phyloP scores from a whole-genome alignment of 2,113 vertebrate genomes.

The Silurus glanis region DNA sequence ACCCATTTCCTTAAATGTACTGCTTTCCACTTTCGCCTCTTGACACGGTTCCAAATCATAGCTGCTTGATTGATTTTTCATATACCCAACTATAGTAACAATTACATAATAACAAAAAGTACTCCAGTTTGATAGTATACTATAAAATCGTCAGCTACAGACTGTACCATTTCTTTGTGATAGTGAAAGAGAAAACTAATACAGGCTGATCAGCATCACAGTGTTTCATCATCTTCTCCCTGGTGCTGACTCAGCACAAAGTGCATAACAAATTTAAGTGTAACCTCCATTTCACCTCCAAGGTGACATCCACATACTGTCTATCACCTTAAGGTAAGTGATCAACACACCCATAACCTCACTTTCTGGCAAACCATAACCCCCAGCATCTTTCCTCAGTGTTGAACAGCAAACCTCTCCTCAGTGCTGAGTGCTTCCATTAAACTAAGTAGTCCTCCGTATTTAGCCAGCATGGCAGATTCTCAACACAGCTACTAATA shows the following conservation, averaged over 20 bases:
- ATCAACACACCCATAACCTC: conserved; percentile 20
- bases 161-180: conserved; percentile 9
- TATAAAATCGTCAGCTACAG: conserved; percentile 22
- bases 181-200: neutral
- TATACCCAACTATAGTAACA: neutral
- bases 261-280: neutral
- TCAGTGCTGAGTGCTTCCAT: conserved; percentile 22
- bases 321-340: conserved; percentile 31
- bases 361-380: conserved; percentile 1
- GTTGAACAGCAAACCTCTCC: conserved; percentile 14
- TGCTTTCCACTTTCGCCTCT: neutral
- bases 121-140: conserved; percentile 33
- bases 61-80: neutral
- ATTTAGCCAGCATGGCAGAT: conserved; percentile 15
- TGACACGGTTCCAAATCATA: neutral
- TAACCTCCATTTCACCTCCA: neutral
- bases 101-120: conserved; percentile 43
- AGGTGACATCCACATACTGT: conserved; percentile 17
- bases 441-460: conserved; percentile 37
- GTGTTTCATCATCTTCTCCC: conserved; percentile 54
- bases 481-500: conserved; percentile 17
- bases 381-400: neutral
- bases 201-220: conserved; percentile 55
- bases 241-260: conserved; percentile 63
- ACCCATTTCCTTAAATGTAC: neutral